phyloP scores from a whole-genome alignment of 2,113 vertebrate species.

The Chauna torquata region DNA sequence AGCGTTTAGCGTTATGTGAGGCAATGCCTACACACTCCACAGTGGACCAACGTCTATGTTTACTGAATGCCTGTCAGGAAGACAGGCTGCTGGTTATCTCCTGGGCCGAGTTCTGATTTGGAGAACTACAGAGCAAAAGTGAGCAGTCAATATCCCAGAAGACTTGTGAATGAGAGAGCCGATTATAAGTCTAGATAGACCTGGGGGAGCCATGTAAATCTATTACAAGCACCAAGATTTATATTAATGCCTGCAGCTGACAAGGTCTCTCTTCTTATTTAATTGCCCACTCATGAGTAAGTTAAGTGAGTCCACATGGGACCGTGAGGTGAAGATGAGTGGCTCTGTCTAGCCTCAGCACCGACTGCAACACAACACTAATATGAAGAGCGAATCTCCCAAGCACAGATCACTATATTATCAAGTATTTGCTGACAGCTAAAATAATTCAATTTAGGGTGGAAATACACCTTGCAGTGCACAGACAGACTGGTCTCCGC shows the following conservation, averaged over 20 bases:
- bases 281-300: constrained; percentile 46
- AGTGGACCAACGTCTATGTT: background rate
- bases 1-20: background rate
- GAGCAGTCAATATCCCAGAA: background rate
- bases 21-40: background rate
- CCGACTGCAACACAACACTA: background rate
- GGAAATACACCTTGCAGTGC: constrained; percentile 1
- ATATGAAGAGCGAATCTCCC: constrained; percentile 14
- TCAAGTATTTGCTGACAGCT: constrained; percentile 39
- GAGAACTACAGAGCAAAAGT: background rate
- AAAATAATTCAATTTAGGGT: constrained; percentile 48
- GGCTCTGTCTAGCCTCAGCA: constrained; percentile 16
- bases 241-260: constrained; percentile 47
- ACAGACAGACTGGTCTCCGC: background rate
- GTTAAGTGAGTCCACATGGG: constrained; percentile 12
- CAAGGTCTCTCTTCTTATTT: constrained; percentile 50
- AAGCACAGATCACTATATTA: constrained; percentile 49
- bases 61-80: background rate
- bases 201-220: background rate
- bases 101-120: background rate
- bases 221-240: constrained; percentile 37
- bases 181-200: background rate
- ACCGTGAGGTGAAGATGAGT: constrained; percentile 29
- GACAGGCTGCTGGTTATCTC: background rate
- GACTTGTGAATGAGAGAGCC: background rate